A percentile compares a stretch with the other conserved stretches of the same genome.
Conservation (phyloP, 2,888 invertebrate species). For the Herminia tarsipennalis region DNA sequence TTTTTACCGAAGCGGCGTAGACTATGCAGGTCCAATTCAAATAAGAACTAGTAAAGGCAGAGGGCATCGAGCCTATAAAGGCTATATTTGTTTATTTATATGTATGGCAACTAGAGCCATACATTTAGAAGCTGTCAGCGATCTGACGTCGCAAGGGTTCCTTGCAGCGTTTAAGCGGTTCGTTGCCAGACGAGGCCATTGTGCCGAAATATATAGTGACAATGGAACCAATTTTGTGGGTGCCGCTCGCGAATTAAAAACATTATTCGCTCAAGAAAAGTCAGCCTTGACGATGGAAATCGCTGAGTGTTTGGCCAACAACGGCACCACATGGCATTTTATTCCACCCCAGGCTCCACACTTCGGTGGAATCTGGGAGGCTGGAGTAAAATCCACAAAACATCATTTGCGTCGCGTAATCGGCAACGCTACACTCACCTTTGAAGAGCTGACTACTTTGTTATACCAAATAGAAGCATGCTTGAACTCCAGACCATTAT, state of each 20-base stretch:
- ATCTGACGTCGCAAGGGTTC: slow-evolving; percentile 38
- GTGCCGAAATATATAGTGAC: background rate
- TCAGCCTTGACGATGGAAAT: background rate
- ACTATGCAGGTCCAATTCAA: background rate
- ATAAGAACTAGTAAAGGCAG: background rate
- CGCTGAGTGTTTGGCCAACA: background rate
- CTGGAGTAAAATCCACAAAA: slow-evolving; percentile 12
- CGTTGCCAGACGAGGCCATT: slow-evolving; percentile 1
- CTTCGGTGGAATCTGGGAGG: slow-evolving; percentile 18
- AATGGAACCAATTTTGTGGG: slow-evolving; percentile 11
- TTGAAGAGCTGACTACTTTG: slow-evolving; percentile 3
- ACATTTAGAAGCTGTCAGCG: slow-evolving; percentile 42
- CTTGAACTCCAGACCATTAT: slow-evolving; percentile 10
- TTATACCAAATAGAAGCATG: slow-evolving; percentile 10
- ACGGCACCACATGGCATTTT: slow-evolving; percentile 1
- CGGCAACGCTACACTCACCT: slow-evolving; percentile 3
- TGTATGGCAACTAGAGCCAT: no score
- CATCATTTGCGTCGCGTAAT: slow-evolving; percentile 5
- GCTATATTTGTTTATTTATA: background rate
- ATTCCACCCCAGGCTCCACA: slow-evolving; percentile 14
- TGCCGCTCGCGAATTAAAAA: background rate
- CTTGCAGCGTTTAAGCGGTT: slow-evolving; percentile 25
- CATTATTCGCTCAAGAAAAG: background rate
- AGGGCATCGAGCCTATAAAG: background rate
- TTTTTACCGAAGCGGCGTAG: background rate